A percentile compares a stretch with the other conserved stretches of the same genome.
Conservation (phyloP, 2,797 vertebrate species). For the Acanthopagrus latus region DNA sequence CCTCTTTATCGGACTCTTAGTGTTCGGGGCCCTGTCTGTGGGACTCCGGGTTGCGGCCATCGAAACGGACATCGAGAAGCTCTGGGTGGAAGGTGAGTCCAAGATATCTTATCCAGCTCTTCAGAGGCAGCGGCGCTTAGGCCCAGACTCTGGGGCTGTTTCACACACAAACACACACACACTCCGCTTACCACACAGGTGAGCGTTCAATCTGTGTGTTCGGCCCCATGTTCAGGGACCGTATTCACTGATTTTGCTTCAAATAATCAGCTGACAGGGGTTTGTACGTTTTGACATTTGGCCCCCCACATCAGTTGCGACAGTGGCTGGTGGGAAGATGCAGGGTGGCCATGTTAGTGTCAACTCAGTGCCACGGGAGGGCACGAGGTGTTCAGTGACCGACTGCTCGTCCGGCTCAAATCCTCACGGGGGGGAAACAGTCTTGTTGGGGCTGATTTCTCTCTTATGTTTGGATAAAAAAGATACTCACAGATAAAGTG, state of each 20-base stretch:
- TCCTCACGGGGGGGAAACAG: neutral
- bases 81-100: slow-evolving; percentile 98
- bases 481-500: neutral
- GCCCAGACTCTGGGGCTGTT: neutral
- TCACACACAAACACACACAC: neutral
- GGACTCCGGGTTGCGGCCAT: slow-evolving; percentile 95
- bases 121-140: neutral
- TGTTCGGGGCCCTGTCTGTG: slow-evolving; percentile 95
- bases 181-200: neutral
- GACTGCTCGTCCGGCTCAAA: slow-evolving; percentile 30
- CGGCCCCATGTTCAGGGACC: neutral
- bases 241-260: neutral
- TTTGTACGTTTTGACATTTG: slow-evolving; percentile 3
- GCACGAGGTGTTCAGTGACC: slow-evolving; percentile 62
- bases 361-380: slow-evolving; percentile 60
- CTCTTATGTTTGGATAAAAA: neutral
- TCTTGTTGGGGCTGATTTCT: slow-evolving; percentile 5
- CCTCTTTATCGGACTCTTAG: slow-evolving; percentile 96
- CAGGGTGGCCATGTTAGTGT: slow-evolving; percentile 58
- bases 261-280: neutral
- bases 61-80: slow-evolving; percentile 97
- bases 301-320: slow-evolving; percentile 11
- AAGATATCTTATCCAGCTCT: neutral
- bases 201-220: neutral
- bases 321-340: slow-evolving; percentile 41